A percentile compares a stretch with the other conserved stretches of the same genome.
These are phyloP conservation scores for Tenthredo scrophulariae DNA, from an alignment of 2,888 invertebrate species.

Conservation along the genomic window DNA sequence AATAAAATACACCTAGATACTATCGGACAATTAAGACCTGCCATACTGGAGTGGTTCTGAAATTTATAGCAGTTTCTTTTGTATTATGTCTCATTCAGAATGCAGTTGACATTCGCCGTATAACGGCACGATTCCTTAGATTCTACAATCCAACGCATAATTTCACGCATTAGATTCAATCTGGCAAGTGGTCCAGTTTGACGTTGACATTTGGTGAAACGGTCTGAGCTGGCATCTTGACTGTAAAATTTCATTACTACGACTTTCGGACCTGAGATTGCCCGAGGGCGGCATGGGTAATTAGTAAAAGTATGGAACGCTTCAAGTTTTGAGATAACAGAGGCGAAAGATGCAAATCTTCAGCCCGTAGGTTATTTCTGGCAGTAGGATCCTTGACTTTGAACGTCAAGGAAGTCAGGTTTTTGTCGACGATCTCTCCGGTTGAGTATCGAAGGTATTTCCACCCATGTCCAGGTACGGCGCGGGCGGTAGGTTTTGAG, in stretches of 20 bases:
- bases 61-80: not conserved
- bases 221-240: not conserved
- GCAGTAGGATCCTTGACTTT: constrained; percentile 22
- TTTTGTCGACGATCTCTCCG: constrained; percentile 6
- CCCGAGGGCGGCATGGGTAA: not conserved
- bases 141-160: not conserved
- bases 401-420: constrained; percentile 39
- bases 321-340: not conserved
- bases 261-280: not conserved
- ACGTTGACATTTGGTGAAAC: not conserved
- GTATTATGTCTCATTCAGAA: not conserved
- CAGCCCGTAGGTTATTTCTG: not conserved
- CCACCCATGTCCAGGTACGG: constrained; percentile 22
- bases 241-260: not conserved
- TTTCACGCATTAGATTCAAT: not conserved
- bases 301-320: not conserved
- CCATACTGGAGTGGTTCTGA: not conserved
- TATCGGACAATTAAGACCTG: not conserved
- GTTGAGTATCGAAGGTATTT: constrained; percentile 31
- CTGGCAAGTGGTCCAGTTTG: not conserved
- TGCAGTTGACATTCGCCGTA: not conserved
- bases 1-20: not conserved
- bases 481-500: not conserved
- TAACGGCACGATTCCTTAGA: not conserved
- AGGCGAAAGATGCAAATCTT: constrained; percentile 28